Conservation (phyloP, 2,888 invertebrate species). For the Isoperla grammatica region DNA sequence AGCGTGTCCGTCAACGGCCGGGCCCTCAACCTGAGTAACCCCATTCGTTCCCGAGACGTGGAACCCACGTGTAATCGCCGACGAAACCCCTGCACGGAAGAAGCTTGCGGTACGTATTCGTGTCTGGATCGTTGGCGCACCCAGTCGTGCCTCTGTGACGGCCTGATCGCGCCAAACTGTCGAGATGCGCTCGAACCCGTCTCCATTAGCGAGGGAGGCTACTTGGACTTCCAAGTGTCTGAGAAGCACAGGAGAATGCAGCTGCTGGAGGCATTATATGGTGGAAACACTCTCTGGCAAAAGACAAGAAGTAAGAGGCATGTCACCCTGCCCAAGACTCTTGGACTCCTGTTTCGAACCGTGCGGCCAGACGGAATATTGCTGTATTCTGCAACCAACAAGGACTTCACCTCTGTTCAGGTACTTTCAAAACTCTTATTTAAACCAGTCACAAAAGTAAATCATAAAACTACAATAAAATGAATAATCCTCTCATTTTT, state of each 20-base stretch:
- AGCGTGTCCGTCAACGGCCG: conserved; percentile 85
- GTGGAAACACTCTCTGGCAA: conserved; percentile 65
- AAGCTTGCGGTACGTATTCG: conserved; percentile 50
- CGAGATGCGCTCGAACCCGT: conserved; percentile 70
- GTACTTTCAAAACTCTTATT: conserved; percentile 36
- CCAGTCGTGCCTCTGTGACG: conserved; percentile 64
- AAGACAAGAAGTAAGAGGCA: conserved; percentile 33
- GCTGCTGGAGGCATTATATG: conserved; percentile 71
- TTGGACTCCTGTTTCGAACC: conserved; percentile 78
- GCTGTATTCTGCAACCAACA: conserved; percentile 81
- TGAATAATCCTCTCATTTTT: too few relatives aligned
- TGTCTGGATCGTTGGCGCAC: conserved; percentile 84
- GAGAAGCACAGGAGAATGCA: conserved; percentile 85
- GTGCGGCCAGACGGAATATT: conserved; percentile 70
- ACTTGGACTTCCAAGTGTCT: conserved; percentile 65
- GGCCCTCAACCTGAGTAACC: conserved; percentile 71
- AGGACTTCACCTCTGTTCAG: conserved; percentile 79
- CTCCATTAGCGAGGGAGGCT: conserved; percentile 70
- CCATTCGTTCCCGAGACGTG: conserved; percentile 65
- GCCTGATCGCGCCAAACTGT: conserved; percentile 72
- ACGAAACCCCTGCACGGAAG: conserved; percentile 14
- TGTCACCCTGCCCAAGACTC: conserved; percentile 50
- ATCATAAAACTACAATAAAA: too few relatives aligned
- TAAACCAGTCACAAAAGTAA: not conserved
- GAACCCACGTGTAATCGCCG: conserved; percentile 68